Base-by-base conservation (phyloP, 2,797 vertebrate genomes). In the Sebastes melanostomus region DNA sequence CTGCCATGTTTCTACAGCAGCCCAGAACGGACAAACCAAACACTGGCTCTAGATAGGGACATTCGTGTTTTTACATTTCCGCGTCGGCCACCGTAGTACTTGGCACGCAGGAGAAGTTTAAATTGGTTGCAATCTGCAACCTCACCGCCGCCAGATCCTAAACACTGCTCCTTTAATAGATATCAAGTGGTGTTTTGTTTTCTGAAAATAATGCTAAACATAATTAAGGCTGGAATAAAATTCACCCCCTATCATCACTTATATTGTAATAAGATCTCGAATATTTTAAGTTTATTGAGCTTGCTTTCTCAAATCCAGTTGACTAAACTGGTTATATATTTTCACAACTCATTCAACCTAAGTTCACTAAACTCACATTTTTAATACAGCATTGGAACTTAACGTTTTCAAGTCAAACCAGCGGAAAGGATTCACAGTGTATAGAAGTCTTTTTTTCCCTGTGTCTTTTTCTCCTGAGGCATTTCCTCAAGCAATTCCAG, bases 401-500 rank as follows among this genome's bases (percentile, higher is more conserved):
- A n/a, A n/a, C 0, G 10, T 78, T 34, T 78, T 30, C 30, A 13
- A 56, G 14, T 60, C 2, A 0, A 81, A 32, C 55, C 18, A 34
- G 2, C 13, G 1, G 38, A 42, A 68, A 74, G 62, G n/a, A 68
- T 73, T 67, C 32, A 60, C 22, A 20, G 29, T 10, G 14, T 30
- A 8, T 2, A 42, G 56, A 63, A 13, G 22, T 63, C 22, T 60
- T 59, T 66, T 66, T 25, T 59, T 66, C 16, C 12, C 12, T 24
- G 24, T 67, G 16, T 66, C 58, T 68, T 69, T 80, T 68, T 36
- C 25, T 81, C 84, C 83, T 42, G 66, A 77, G 83, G 87, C 86
- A 65, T 82, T 73, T 84, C 86, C 81, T 82, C 24, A 11, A 89
- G 86, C 69, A 60, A n/a, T 81, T 66, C 34, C 67, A 66, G 32